Conservation (phyloP, 2,797 vertebrate species). For the Threskiornis aethiopicus region DNA sequence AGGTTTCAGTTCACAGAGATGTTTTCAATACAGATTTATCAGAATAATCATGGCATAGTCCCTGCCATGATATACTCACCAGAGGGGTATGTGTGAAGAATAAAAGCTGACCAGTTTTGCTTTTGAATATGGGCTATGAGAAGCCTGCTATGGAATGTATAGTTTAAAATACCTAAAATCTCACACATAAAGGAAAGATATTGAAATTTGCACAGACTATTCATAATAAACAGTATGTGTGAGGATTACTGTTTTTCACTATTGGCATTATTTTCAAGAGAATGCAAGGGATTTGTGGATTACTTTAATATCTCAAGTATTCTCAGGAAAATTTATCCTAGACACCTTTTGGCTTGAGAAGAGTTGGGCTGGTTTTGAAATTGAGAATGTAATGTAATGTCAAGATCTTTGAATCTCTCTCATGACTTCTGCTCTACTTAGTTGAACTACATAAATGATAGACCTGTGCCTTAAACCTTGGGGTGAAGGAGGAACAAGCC, state of each 20-base stretch:
- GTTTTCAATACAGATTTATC: not conserved
- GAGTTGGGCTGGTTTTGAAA: not conserved
- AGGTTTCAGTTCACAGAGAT: not conserved
- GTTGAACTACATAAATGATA: not conserved
- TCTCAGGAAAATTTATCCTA: not conserved
- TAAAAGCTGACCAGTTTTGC: not conserved
- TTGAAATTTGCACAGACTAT: not conserved
- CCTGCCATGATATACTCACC: not conserved
- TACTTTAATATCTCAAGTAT: not conserved
- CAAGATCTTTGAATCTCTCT: not conserved
- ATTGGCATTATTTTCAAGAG: not conserved
- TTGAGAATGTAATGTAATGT: not conserved
- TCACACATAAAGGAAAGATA: not conserved
- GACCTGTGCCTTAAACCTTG: not conserved
- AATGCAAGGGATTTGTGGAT: not conserved
- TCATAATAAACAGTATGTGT: not conserved
- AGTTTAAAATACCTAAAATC: not conserved
- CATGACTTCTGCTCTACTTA: not conserved
- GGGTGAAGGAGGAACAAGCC: not conserved
- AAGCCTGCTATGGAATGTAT: not conserved
- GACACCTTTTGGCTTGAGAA: not conserved
- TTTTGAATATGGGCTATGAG: not conserved
- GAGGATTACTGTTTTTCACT: not conserved
- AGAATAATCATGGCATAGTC: not conserved
- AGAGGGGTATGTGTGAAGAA: not conserved